Conservation (phyloP, 2,888 invertebrate genomes). For the Caenorhabditis becei region DNA sequence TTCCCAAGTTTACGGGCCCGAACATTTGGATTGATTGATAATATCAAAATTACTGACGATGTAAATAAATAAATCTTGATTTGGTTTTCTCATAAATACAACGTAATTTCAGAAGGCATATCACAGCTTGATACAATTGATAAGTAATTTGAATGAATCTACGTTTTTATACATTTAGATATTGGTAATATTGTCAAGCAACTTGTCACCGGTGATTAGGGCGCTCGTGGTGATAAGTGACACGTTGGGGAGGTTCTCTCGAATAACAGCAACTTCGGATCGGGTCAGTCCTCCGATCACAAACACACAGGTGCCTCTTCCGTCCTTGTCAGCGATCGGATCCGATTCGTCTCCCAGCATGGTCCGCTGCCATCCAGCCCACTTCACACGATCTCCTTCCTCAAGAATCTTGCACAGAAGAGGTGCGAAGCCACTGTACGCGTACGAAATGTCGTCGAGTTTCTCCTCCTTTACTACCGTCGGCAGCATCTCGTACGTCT, state of each 20-base stretch:
- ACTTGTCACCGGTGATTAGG: conserved; percentile 64
- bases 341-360: conserved; percentile 40
- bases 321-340: conserved; percentile 49
- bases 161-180: conserved; percentile 26
- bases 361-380: conserved; percentile 68
- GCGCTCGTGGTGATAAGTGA: conserved; percentile 65
- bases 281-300: conserved; percentile 98
- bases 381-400: conserved; percentile 81
- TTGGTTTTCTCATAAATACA: conserved; percentile 6
- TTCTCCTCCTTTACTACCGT: conserved; percentile 82
- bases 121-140: neutral
- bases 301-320: conserved; percentile 85
- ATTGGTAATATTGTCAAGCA: conserved; percentile 70
- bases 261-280: conserved; percentile 86
- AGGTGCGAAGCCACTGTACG: conserved; percentile 94
- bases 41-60: neutral
- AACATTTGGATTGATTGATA: neutral
- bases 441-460: conserved; percentile 92
- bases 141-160: neutral
- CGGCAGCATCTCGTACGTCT: conserved; percentile 65
- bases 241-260: conserved; percentile 62
- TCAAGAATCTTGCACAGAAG: conserved; percentile 89
- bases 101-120: conserved; percentile 19
- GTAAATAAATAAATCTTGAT: conserved; percentile 23
- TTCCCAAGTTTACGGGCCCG: conserved; percentile 13